Conservation (phyloP, 2,797 vertebrate genomes). For the Nyctalus aviator region DNA sequence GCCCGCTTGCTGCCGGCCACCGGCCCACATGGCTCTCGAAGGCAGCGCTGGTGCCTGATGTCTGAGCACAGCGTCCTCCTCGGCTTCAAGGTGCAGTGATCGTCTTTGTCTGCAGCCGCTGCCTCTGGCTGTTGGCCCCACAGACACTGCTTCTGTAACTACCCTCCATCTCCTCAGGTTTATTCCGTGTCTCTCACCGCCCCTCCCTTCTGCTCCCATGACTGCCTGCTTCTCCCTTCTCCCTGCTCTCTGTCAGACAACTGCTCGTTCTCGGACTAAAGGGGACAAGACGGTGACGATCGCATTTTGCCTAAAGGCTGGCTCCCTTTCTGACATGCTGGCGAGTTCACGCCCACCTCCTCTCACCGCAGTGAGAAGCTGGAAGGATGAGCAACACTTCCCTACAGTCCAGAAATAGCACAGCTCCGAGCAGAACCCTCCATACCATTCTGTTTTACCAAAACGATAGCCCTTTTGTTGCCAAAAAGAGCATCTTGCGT, state of each 20-base stretch:
- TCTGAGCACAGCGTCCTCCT: not conserved
- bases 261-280: too few relatives aligned
- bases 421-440: conserved; percentile 1
- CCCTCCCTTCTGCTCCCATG: not conserved
- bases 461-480: conserved; percentile 11
- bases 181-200: not conserved
- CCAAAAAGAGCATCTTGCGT: conserved; percentile 71
- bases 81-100: accelerated
- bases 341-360: not conserved
- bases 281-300: not conserved
- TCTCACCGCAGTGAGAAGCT: not conserved
- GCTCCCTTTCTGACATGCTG: not conserved
- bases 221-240: not conserved
- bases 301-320: not conserved
- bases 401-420: conserved; percentile 32
- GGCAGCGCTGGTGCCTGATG: not conserved
- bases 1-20: too few relatives aligned
- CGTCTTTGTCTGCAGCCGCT: not conserved
- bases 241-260: not conserved
- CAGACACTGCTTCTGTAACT: not conserved
- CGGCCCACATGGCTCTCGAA: not conserved
- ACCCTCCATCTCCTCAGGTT: not conserved
- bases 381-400: not conserved
- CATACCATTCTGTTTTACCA: not conserved
- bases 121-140: too few relatives aligned